These are phyloP conservation scores for Netelia fuscicornis DNA, from an alignment of 2,888 invertebrate genomes.

Conservation along the genomic window DNA sequence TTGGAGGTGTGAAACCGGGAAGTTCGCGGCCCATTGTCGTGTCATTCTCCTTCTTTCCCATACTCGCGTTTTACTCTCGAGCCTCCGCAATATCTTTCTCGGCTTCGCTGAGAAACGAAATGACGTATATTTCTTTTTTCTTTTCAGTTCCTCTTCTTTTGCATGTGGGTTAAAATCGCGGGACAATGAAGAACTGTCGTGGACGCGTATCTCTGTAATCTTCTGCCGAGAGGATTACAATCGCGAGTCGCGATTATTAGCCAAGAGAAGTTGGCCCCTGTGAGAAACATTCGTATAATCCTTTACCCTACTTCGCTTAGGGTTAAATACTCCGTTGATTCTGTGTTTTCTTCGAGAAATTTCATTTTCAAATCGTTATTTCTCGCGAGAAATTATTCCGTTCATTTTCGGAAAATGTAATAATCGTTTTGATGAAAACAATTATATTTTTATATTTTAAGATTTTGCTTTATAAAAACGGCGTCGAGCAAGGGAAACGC, in stretches of 20 bases:
- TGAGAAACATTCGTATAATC: conserved; percentile 54
- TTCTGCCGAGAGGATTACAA: conserved; percentile 46
- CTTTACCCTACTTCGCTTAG: conserved; percentile 55
- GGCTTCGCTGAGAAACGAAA: conserved; percentile 52
- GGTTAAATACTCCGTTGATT: conserved; percentile 31
- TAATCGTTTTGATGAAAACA: too few relatives aligned
- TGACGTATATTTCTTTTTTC: conserved; percentile 43
- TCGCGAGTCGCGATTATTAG: conserved; percentile 50
- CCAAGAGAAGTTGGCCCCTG: conserved; percentile 37
- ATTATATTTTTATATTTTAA: too few relatives aligned
- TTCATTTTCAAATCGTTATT: neutral
- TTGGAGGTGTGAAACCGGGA: conserved; percentile 56
- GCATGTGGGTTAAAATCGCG: conserved; percentile 31
- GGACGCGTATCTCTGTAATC: conserved; percentile 39
- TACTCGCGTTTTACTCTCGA: conserved; percentile 46
- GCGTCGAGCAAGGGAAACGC: neutral
- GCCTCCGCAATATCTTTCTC: conserved; percentile 47
- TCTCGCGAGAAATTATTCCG: neutral
- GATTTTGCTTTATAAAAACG: too few relatives aligned
- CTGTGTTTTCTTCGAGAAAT: neutral
- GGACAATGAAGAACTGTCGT: conserved; percentile 59
- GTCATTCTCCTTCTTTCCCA: conserved; percentile 59
- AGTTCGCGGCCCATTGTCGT: conserved; percentile 59
- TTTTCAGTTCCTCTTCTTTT: conserved; percentile 15
- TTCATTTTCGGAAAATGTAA: neutral